Evolutionary conservation across 2,113 vertebrate species (phyloP).

Genomic region (Zosterops hypoxanthus): DNA sequence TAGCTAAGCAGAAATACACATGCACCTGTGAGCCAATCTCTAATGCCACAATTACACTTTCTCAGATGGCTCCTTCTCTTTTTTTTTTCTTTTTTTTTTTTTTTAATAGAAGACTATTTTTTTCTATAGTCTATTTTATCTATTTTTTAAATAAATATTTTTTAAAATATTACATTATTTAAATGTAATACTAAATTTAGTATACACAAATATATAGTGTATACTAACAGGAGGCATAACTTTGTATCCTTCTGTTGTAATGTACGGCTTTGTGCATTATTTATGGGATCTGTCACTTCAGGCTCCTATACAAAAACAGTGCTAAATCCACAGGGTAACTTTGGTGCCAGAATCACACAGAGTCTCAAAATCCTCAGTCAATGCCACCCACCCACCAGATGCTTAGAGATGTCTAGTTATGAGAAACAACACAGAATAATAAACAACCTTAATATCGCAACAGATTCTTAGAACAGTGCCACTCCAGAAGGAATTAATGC

Average conservation of each 20-base stretch:
- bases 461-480: neutral
- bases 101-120: neutral
- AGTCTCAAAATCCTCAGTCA: neutral
- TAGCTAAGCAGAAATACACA: neutral
- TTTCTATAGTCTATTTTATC: too few species aligned
- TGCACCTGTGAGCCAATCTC: neutral
- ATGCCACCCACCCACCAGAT: constrained; percentile 17
- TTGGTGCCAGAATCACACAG: neutral
- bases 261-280: neutral
- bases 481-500: neutral
- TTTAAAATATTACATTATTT: too few species aligned
- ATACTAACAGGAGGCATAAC: neutral
- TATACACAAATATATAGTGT: too few species aligned
- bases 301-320: neutral
- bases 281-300: neutral
- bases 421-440: neutral
- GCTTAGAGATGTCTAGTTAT: neutral
- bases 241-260: neutral
- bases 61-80: neutral
- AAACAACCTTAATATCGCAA: neutral
- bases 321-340: neutral
- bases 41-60: neutral
- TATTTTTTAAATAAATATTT: too few species aligned
- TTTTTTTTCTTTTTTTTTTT: too few species aligned
- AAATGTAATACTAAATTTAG: too few species aligned